Evolutionary conservation across 2,113 vertebrate species (phyloP), one percentile per base, ranked within the genome.

Genomic region (Tachysurus vachellii): DNA sequence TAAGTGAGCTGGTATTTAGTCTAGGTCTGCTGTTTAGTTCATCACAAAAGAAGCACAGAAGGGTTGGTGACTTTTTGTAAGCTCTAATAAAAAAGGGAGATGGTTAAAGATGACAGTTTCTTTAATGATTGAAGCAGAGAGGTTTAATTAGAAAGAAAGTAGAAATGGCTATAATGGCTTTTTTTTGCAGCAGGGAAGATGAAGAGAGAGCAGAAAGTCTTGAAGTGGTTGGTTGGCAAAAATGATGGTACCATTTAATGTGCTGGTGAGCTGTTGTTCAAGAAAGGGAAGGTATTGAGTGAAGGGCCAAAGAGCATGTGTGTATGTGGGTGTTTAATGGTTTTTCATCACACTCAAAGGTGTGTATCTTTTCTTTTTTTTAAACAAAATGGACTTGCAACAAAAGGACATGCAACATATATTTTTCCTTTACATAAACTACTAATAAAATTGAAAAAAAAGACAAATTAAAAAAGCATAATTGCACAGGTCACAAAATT

Each of bases 161-260:
- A 84, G 71, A 89, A 92, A 89, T 88, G 73, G 47, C 75, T 47
- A 16, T 90, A 89, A 91, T 89, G 73, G 85, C 85, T 88, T 93
- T 36, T 36, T 36, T 82, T 82, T 91, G 85, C 90, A 90, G 92
- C 85, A 84, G 82, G 42, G 80, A 5, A 84, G 86, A 87, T 87
- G 84, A 88, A 89, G 88, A 87, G 62, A 89, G 87, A 88, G 36
- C 5, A 76, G 54, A 77, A 86, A 83, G 82, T 47, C 85, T 84
- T 80, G 76, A 83, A 57, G 68, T 82, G 53, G 53, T 68, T 47
- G 79, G 28, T 50, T 83, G 87, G 56, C 68, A 85, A 64, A 92
- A 92, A 89, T 88, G 87, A 88, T 88, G 87, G 86, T 86, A 85
- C 83, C 85, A 73, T 92, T 93, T 91, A 88, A 68, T 84, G 62